Evolutionary conservation across 2,888 invertebrate species (phyloP), one percentile per base, ranked within the genome.

Genomic region (Troides aeacus): DNA sequence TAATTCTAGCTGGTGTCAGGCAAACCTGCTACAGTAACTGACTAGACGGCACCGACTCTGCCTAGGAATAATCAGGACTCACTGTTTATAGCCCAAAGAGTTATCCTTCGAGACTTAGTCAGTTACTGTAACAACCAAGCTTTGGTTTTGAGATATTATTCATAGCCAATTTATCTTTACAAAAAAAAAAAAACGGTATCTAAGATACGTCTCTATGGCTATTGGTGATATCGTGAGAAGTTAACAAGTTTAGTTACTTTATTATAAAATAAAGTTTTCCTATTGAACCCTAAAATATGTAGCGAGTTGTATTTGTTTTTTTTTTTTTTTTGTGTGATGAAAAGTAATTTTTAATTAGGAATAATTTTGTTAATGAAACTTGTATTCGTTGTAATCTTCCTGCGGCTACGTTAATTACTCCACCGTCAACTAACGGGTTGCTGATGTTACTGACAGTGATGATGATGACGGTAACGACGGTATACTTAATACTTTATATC

Each of bases 21-120:
- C 97, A 97, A 86, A 97, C 97, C 58, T 97, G 96, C 84, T 97
- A 96, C 89, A 97, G 96, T 93, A 96, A 94, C 85, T 95, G 90
- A 93, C 87, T 85, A 79, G 75, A 78, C 71, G 78, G 81, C 75
- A 82, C 79, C 79, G 79, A 82, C 66, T 75, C 76, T 79, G 79
- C 75, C 75, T 81, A 82, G 79, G 72, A 77, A 77, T 79, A 77
- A 74, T 75, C 71, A 74, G 79, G 79, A 83, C 78, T 83, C 85
- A 83, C 83, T 82, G 77, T 81, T 79, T 82, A 68, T 76, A 79
- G 77, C 79, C 82, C 83, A 83, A 83, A 78, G 78, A 78, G 74
- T 75, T 76, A 72, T 73, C 62, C 62, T 64, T 58, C n/a, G 64
- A 65, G 50, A 23, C 24, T 46, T 65, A 50, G 56, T 56, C 62